Base-by-base conservation (phyloP, 2,797 vertebrate genomes). In the Diceros bicornis region DNA sequence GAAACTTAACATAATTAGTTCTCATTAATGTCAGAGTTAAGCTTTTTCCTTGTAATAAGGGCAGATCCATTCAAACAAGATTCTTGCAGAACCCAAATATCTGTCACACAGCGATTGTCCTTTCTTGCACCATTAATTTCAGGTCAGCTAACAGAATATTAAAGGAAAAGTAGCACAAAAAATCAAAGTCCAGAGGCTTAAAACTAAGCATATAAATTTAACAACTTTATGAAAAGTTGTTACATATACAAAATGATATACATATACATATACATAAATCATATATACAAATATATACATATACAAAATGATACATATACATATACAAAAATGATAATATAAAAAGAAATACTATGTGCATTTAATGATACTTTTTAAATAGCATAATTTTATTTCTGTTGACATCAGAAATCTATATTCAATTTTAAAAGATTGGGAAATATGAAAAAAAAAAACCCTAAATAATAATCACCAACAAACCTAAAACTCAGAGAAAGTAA, bases 1-100 rank as follows among this genome's bases (percentile, higher is more conserved):
- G 18, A 97, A 97, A 97, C 96, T 91, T 97, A 89, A 93, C 74
- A 96, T 95, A 78, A 97, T 96, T 96, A 94, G 37, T 68, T 95
- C 59, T 97, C 89, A 97, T 97, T 96, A 96, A 94, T 93, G 72
- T 95, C 81, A 97, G 37, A 93, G 47, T 93, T 94, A 91, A 84
- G 68, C 9, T 57, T 95, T 98, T 92, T 81, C 1, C 78, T 89
- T 52, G 93, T 96, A 96, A 96, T 94, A 90, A 96, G 32, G 27
- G 50, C 41, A 95, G 71, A 93, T 91, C 41, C 34, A 32, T 94
- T 97, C 74, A 83, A 96, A 89, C 61, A 68, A 93, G 86, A 89
- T 95, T 91, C 69, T 91, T 82, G 14, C 12, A 66, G 74, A 89
- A 75, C 34, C 25, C 81, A 93, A 96, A 93, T 97, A 94, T 96